These are phyloP conservation scores for Leptogaster cylindrica DNA, from an alignment of 2,888 invertebrate species.

Conservation along the genomic window DNA sequence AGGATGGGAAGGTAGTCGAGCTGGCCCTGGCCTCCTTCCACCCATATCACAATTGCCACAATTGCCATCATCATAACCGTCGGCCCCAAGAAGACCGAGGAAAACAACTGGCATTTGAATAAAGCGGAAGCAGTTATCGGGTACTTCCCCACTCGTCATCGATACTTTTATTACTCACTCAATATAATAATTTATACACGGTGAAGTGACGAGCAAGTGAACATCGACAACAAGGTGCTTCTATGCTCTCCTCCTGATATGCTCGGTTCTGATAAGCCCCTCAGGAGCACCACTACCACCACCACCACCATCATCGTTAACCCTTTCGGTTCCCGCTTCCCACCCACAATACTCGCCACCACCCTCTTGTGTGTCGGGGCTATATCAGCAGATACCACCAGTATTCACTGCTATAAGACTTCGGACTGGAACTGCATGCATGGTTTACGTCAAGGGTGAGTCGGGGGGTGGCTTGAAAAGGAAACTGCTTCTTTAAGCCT, in stretches of 20 bases:
- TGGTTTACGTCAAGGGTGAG: slow-evolving; percentile 49
- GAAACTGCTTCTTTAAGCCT: slow-evolving; percentile 40
- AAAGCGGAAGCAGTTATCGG: slow-evolving; percentile 41
- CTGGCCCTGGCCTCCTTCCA: slow-evolving; percentile 33
- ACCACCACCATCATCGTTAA: not conserved
- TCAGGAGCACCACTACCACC: slow-evolving; percentile 24
- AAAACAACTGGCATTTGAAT: slow-evolving; percentile 37
- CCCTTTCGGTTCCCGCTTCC: not conserved
- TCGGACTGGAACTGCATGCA: slow-evolving; percentile 52
- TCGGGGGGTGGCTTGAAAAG: slow-evolving; percentile 46
- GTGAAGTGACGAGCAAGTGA: slow-evolving; percentile 31
- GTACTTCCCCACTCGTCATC: slow-evolving; percentile 34
- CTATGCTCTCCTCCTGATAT: slow-evolving; percentile 20
- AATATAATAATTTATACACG: slow-evolving; percentile 39
- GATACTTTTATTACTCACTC: slow-evolving; percentile 29
- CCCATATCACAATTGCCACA: not conserved
- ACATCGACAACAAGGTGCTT: slow-evolving; percentile 39
- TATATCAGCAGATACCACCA: slow-evolving; percentile 59
- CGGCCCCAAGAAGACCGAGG: not conserved
- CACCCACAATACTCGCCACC: not conserved
- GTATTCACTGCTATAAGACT: slow-evolving; percentile 56
- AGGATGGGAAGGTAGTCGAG: too few relatives aligned
- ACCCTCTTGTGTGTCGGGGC: slow-evolving; percentile 50
- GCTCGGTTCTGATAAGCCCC: slow-evolving; percentile 35
- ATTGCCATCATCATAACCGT: not conserved